Evolutionary conservation across 2,113 vertebrate genomes (phyloP), one percentile per base, ranked within the genome.

Genomic region (Myxocyprinus asiaticus): DNA sequence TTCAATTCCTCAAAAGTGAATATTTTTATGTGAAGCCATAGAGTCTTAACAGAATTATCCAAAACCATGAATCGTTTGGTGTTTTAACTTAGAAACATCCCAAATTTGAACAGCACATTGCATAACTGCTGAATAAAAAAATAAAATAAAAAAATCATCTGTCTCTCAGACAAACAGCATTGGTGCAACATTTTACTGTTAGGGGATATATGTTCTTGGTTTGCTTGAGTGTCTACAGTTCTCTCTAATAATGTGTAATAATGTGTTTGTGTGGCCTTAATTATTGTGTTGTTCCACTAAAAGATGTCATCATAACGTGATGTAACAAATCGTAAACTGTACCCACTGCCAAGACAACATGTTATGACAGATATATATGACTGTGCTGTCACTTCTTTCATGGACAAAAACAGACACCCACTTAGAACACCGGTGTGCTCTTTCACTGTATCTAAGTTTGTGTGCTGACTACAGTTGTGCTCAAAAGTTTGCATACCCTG

Each of bases 351-450:
- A 44, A 58, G 33, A 44, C 77, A 79, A 71, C 59, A 14, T 45
- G 58, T 51, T 63, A 71, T 71, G 56, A 70, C 77, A 78, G 56
- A 69, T 2, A 22, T 33, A 33, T 63, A 64, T 71, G 59, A 79
- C 61, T 62, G 62, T 63, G 69, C 44, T 43, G 63, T 3, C 2
- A 17, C 7, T 10, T 58, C 15, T 71, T 76, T 79, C 33, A 51
- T 76, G 63, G 68, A 79, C 65, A 44, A 68, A 83, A 83, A 83
- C 67, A 80, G 9, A 83, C 51, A 15, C 68, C 68, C 68, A 58
- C 68, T 45, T 43, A 11, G 51, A 43, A 71, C 53, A 71, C 68
- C 68, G 55, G 51, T 44, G 51, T 43, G 67, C 51, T 12, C 14
- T 74, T 72, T 59, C 66, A 79, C 33, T 45, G 71, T 64, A 43